A percentile compares a stretch with the other conserved stretches of the same genome.
phyloP scores from a whole-genome alignment of 2,797 vertebrate species.

The Platalea minor region DNA sequence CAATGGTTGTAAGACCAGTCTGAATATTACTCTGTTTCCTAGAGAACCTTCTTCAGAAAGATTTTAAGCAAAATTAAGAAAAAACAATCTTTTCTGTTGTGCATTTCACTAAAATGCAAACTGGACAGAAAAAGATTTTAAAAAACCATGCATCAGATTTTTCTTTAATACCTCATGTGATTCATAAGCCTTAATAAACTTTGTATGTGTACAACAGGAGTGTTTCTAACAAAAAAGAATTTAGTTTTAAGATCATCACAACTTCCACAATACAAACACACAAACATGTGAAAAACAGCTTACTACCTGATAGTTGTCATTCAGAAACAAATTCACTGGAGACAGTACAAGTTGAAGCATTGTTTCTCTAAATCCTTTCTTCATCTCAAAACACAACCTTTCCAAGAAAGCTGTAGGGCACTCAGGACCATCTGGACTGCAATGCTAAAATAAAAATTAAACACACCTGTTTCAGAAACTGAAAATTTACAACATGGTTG shows the following conservation, averaged over 20 bases:
- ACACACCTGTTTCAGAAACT: background rate
- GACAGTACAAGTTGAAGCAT: conserved; percentile 94
- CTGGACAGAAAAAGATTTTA: background rate
- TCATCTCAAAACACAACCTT: conserved; percentile 98
- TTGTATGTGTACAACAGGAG: background rate
- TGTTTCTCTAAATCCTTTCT: conserved; percentile 96
- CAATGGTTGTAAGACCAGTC: background rate
- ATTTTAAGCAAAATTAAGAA: background rate
- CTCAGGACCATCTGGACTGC: conserved; percentile 89
- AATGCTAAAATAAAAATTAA: conserved; percentile 80
- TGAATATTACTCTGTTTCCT: background rate
- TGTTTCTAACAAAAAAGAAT: background rate
- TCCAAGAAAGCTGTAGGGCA: conserved; percentile 93
- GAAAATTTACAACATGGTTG: background rate
- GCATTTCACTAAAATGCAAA: background rate
- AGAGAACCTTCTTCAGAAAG: background rate
- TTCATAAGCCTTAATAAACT: background rate
- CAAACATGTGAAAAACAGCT: background rate
- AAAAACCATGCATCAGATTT: background rate
- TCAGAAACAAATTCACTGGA: conserved; percentile 91
- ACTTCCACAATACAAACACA: background rate
- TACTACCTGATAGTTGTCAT: conserved; percentile 93
- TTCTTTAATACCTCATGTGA: background rate
- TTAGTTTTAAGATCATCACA: background rate
- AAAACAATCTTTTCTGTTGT: background rate